Percentiles rank a stretch among this genome's conserved stretches.
phyloP scores from a whole-genome alignment of 2,888 invertebrate species.

The Epirrhoe alternata region DNA sequence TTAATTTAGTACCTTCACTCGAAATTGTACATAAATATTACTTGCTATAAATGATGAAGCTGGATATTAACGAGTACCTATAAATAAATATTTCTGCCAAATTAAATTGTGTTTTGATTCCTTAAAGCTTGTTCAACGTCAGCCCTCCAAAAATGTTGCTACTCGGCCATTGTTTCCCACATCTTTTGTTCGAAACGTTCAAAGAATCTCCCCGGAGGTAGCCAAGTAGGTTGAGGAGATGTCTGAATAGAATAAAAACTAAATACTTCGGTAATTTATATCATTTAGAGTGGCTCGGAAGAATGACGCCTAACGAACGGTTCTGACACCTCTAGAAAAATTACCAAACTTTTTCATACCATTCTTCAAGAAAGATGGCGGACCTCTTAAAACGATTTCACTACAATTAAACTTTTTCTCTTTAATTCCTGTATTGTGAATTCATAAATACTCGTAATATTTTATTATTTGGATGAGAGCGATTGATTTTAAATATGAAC shows the following conservation, averaged over 20 bases:
- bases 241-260: constrained; percentile 51
- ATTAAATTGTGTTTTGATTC: constrained; percentile 70
- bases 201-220: constrained; percentile 44
- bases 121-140: constrained; percentile 29
- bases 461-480: constrained; percentile 5
- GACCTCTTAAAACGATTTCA: constrained; percentile 51
- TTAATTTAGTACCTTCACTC: constrained; percentile 78
- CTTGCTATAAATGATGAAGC: constrained; percentile 79
- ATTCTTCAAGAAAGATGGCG: constrained; percentile 53
- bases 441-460: constrained; percentile 13
- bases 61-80: constrained; percentile 78
- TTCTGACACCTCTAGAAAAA: constrained; percentile 63
- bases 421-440: constrained; percentile 7
- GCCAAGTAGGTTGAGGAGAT: constrained; percentile 31
- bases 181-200: constrained; percentile 49
- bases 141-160: constrained; percentile 41
- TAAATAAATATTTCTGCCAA: constrained; percentile 85
- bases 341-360: constrained; percentile 58
- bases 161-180: constrained; percentile 51
- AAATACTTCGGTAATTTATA: constrained; percentile 59
- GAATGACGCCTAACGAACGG: constrained; percentile 65
- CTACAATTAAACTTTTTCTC: constrained; percentile 57
- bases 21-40: constrained; percentile 79
- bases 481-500: constrained; percentile 44
- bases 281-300: constrained; percentile 54